phyloP scores from a whole-genome alignment of 2,888 invertebrate genomes.

The Eupithecia tripunctaria region DNA sequence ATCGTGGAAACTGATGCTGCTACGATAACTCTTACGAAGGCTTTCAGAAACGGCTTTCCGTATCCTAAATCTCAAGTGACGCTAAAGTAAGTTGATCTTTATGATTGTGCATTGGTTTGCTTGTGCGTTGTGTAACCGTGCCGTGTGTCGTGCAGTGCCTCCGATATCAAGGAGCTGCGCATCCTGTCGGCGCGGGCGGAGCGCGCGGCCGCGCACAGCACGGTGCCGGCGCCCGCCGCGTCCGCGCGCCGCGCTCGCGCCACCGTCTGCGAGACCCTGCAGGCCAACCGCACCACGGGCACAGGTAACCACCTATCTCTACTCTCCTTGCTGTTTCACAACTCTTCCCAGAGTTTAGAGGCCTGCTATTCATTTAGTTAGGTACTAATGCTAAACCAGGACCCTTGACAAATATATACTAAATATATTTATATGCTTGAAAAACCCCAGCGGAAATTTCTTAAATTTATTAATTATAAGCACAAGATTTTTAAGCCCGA shows the following conservation, averaged over 20 bases:
- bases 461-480: too few relatives aligned
- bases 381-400: too few relatives aligned
- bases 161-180: conserved; percentile 90
- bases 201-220: conserved; percentile 67
- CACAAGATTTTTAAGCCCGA: too few relatives aligned
- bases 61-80: conserved; percentile 81
- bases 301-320: conserved; percentile 44
- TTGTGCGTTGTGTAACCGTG: neutral
- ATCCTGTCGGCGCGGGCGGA: conserved; percentile 88
- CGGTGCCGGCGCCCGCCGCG: conserved; percentile 71
- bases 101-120: neutral
- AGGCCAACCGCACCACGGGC: conserved; percentile 64
- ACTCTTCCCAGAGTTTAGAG: neutral
- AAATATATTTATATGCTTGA: too few relatives aligned
- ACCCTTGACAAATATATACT: too few relatives aligned
- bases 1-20: conserved; percentile 89
- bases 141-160: conserved; percentile 77
- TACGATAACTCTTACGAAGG: conserved; percentile 90
- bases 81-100: conserved; percentile 66
- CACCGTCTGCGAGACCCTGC: conserved; percentile 73
- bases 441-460: too few relatives aligned
- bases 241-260: conserved; percentile 67
- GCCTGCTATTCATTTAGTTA: neutral
- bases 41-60: conserved; percentile 91
- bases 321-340: neutral